Evolutionary conservation across 2,797 vertebrate species (phyloP).

Genomic region (Florisuga fusca): DNA sequence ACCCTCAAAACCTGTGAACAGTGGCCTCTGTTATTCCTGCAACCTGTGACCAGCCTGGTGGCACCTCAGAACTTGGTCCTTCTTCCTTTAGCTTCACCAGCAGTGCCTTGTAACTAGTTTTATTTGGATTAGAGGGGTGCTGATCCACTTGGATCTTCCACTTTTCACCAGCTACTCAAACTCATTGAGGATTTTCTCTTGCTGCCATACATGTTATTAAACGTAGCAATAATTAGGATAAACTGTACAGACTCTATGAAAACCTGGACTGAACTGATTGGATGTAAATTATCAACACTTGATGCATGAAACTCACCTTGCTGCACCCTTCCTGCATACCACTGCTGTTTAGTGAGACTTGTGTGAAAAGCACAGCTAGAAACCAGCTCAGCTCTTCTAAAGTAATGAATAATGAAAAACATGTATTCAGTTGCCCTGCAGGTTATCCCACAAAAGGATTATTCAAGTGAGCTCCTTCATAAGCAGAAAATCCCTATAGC

Average conservation of each 20-base stretch:
- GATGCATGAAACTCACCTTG: not conserved
- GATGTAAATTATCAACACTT: not conserved
- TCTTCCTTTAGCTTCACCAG: not conserved
- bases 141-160: accelerated
- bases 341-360: not conserved
- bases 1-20: accelerated
- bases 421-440: not conserved
- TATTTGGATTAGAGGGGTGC: not conserved
- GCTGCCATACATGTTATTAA: accelerated
- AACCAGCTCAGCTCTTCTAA: not conserved
- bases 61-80: not conserved
- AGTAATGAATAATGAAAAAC: not conserved
- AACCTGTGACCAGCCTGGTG: accelerated
- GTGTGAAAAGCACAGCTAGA: not conserved
- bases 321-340: not conserved
- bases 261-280: not conserved
- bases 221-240: not conserved
- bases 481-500: conserved; percentile 59
- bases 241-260: not conserved
- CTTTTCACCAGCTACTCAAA: not conserved
- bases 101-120: not conserved
- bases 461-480: not conserved
- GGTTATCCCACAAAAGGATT: conserved; percentile 20
- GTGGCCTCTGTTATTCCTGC: not conserved
- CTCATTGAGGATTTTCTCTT: accelerated